Evolutionary conservation across 2,888 invertebrate genomes (phyloP), one percentile per base, ranked within the genome.

Genomic region (Aspidapion aeneum): DNA sequence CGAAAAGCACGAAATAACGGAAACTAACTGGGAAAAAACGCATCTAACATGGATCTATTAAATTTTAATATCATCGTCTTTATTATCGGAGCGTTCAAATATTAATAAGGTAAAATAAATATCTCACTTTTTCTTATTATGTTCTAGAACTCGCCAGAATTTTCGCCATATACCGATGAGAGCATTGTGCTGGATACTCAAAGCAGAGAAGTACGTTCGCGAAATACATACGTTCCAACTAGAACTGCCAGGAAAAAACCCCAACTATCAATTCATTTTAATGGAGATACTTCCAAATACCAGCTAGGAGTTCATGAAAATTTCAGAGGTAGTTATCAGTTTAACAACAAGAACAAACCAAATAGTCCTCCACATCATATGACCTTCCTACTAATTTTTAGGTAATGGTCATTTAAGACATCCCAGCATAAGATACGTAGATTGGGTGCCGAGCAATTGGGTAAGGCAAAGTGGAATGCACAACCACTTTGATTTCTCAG

Each of bases 401-500:
- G 89, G 88, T 57, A 90, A 90, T 74, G 89, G 89, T 0, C 81
- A 87, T 66, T 82, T 88, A 16, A 83, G 85, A 19, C 88, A 90
- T 72, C 77, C 83, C 0, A 84, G 86, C 68, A 86, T 84, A 16
- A 83, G 84, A 1, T 90, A 87, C 75, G 84, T 86, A 68, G 86
- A 87, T 71, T 90, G 90, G 90, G 84, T 83, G 72, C 81, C 87
- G 0, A 82, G 85, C 7, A 77, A 82, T 18, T 90, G 87, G 90
- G 87, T 88, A 50, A 72, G 79, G 48, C 81, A 84, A 61, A 80
- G 86, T 1, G 86, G 85, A 0, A 85, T 86, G 82, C 84, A 85
- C 60, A 80, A 84, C 18, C 83, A 87, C 66, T 89, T 90, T 63
- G 81, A 81, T 55, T 81, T 88, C 1, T 77, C 84, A 52, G 84